These are phyloP conservation scores for Zaprionus camerounensis DNA, from an alignment of 1,140 invertebrate species.

Conservation along the genomic window DNA sequence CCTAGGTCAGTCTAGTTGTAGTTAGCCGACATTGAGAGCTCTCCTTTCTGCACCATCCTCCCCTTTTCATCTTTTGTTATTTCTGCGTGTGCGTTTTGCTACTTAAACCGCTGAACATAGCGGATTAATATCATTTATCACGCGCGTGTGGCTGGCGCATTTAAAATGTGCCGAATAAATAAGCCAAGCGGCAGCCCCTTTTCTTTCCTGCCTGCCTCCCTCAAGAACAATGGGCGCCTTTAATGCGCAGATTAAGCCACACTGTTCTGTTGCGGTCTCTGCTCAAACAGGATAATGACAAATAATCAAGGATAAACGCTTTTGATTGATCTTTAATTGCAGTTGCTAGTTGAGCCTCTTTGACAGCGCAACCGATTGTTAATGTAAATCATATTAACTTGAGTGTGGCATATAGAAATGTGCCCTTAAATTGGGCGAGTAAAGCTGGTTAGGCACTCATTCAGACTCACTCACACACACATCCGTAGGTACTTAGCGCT, in stretches of 20 bases:
- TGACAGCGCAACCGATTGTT: conserved; percentile 75
- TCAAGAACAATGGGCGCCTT: conserved; percentile 37
- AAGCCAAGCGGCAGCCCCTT: conserved; percentile 42
- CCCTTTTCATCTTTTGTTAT: conserved; percentile 6
- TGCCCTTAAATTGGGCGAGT: conserved; percentile 4
- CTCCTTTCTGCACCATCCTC: not conserved
- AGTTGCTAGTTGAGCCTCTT: conserved; percentile 51
- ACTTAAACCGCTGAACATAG: conserved; percentile 77
- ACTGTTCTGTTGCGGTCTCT: conserved; percentile 51
- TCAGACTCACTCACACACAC: not conserved
- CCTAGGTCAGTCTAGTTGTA: conserved; percentile 34
- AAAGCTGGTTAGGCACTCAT: conserved; percentile 30
- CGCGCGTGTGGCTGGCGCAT: conserved; percentile 58
- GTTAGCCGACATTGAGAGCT: conserved; percentile 33
- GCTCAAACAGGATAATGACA: conserved; percentile 80
- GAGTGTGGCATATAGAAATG: conserved; percentile 74
- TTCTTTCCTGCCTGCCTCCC: not conserved
- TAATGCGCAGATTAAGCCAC: conserved; percentile 54
- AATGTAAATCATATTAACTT: conserved; percentile 82
- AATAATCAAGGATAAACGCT: conserved; percentile 83
- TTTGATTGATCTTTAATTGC: conserved; percentile 84
- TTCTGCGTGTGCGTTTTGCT: conserved; percentile 46
- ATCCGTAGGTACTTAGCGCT: conserved; percentile 45
- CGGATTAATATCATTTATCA: conserved; percentile 83
- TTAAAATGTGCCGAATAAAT: conserved; percentile 79